Evolutionary conservation across 2,113 vertebrate genomes (phyloP).

Genomic region (Sylvietta virens): DNA sequence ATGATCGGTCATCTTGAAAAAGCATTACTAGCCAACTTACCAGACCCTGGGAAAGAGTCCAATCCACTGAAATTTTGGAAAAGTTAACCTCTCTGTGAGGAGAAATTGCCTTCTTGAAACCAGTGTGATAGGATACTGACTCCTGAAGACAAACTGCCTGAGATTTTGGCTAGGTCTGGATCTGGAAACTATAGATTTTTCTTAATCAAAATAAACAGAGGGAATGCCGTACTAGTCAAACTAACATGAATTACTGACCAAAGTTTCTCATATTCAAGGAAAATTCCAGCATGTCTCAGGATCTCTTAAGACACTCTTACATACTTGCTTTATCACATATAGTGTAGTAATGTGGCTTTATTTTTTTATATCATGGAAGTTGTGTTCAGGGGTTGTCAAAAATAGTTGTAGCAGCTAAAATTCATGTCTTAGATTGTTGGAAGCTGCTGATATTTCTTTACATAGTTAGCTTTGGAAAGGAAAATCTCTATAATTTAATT

Average conservation of each 20-base stretch:
- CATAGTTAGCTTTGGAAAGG: not conserved
- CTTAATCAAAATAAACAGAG: slow-evolving; percentile 1
- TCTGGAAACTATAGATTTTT: not conserved
- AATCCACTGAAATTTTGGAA: not conserved
- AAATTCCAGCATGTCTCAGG: not conserved
- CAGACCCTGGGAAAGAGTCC: not conserved
- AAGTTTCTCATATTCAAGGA: not conserved
- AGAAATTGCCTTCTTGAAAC: not conserved
- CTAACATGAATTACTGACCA: not conserved
- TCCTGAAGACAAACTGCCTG: not conserved
- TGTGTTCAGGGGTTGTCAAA: not conserved
- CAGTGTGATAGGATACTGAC: not conserved
- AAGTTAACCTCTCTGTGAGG: not conserved
- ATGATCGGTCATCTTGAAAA: not conserved
- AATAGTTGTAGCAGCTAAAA: not conserved
- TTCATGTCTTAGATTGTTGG: not conserved
- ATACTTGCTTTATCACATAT: not conserved
- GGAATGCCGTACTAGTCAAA: not conserved
- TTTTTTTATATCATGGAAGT: not conserved
- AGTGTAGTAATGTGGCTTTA: not conserved
- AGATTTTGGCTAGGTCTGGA: not conserved
- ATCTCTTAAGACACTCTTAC: not conserved
- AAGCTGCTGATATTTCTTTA: not conserved
- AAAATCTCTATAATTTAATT: not conserved
- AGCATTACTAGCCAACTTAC: not conserved